Conservation (phyloP, 2,113 vertebrate species). For the Entomyzon cyanotis region DNA sequence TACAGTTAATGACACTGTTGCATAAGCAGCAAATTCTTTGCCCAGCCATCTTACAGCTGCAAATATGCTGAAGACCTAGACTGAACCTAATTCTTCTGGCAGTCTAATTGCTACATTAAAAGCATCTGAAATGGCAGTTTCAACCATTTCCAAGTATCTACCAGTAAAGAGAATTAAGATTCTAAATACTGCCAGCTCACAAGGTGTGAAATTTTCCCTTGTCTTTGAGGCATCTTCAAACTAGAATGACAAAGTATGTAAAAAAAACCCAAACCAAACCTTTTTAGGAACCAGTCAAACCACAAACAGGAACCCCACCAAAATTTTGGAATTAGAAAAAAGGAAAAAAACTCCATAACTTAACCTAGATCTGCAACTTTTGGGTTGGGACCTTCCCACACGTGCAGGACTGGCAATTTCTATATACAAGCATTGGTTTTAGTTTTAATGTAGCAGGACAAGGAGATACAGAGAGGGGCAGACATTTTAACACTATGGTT, state of each 20-base stretch:
- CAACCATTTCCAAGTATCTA: background rate
- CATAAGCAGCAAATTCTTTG: background rate
- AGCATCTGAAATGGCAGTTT: background rate
- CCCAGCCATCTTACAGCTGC: background rate
- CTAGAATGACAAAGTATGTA: background rate
- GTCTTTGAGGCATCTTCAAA: background rate
- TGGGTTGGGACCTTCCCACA: background rate
- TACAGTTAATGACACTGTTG: background rate
- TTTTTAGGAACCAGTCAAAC: background rate
- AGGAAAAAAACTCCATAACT: rapidly evolving
- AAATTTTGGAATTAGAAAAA: background rate
- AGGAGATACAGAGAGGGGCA: background rate
- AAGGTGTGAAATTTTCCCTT: background rate
- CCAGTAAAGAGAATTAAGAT: background rate
- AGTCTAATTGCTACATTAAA: background rate
- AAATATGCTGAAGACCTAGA: background rate
- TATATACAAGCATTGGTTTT: background rate
- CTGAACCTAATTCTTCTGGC: background rate
- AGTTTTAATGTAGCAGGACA: background rate
- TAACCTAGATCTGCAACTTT: background rate
- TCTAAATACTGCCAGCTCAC: background rate
- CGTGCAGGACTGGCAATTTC: rapidly evolving
- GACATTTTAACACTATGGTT: background rate
- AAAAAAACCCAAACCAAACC: background rate
- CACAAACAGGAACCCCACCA: background rate